Evolutionary conservation across 2,113 vertebrate species (phyloP).

Genomic region (Hymenochirus boettgeri): DNA sequence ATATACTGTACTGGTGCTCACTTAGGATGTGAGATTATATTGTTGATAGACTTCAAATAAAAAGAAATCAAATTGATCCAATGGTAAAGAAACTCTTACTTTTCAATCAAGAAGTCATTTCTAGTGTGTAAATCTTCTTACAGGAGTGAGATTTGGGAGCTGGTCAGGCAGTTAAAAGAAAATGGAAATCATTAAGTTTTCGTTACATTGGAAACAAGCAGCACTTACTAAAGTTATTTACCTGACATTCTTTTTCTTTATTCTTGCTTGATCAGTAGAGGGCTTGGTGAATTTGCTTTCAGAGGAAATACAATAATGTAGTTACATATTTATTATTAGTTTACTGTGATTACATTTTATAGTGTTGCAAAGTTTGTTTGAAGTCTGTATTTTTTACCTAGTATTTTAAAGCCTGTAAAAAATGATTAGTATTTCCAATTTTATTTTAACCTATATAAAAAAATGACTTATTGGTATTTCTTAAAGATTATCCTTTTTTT

Average conservation of each 20-base stretch:
- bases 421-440: no score
- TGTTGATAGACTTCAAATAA: constrained; percentile 36
- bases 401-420: constrained; percentile 23
- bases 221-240: constrained; percentile 30
- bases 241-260: constrained; percentile 16
- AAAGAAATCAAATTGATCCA: constrained; percentile 30
- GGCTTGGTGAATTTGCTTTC: constrained; percentile 19
- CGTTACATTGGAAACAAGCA: constrained; percentile 18
- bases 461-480: constrained; percentile 37
- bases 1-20: constrained; percentile 6
- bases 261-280: constrained; percentile 14
- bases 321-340: constrained; percentile 33
- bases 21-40: constrained; percentile 21
- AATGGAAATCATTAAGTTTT: constrained; percentile 39
- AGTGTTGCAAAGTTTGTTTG: constrained; percentile 33
- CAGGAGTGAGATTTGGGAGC: constrained; percentile 37
- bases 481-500: constrained; percentile 46
- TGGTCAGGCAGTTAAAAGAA: constrained; percentile 29
- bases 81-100: constrained; percentile 7
- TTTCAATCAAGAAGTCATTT: constrained; percentile 34
- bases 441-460: no score
- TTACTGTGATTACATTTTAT: constrained; percentile 21
- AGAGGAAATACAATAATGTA: neutral
- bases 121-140: constrained; percentile 33
- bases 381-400: constrained; percentile 28